Evolutionary conservation across 2,797 vertebrate species (phyloP), one percentile per base, ranked within the genome.

Genomic region (Gallirallus australis): DNA sequence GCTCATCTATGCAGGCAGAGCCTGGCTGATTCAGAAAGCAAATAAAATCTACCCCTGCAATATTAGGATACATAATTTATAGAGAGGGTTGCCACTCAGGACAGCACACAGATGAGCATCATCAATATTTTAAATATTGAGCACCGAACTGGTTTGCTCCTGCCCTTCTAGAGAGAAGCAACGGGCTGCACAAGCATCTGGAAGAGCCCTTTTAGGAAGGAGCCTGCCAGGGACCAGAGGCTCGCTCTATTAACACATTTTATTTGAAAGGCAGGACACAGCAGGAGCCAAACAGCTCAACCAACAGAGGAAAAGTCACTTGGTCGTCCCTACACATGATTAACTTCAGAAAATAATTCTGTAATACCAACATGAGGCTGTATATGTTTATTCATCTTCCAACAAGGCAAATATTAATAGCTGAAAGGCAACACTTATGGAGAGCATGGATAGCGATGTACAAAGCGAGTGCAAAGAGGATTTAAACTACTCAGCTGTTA

Each of bases 391-490:
- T 98, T 98, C 97, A 95, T 97, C 28, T 78, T 96, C 97, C 98
- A 98, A 98, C 97, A 98, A 98, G 97, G 98, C 98, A 98, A 98
- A 94, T 98, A 98, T 98, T 98, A 98, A 98, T 97, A 95, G 97
- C 94, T 93, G 96, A 97, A 97, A 98, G 90, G 97, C 97, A 97
- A 97, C 92, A 37, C 76, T 95, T 96, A 65, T 89, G 97, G 96
- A 97, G 96, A 97, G 94, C 98, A 98, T 98, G 97, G 98, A 98
- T 98, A 98, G 96, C 96, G 57, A 97, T 97, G 93, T 97, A 98
- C 97, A 98, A 45, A 87, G 95, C 94, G 37, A 93, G 94, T 93
- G 94, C 85, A 97, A 45, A 97, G 97, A 97, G 93, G 97, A 80
- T 88, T 97, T 92, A 93, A 96, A 89, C 92, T 97, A 96, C 90